Evolutionary conservation across 1,140 invertebrate genomes (phyloP), one percentile per base, ranked within the genome.

Genomic region (Pseudomyrmex sp.): DNA sequence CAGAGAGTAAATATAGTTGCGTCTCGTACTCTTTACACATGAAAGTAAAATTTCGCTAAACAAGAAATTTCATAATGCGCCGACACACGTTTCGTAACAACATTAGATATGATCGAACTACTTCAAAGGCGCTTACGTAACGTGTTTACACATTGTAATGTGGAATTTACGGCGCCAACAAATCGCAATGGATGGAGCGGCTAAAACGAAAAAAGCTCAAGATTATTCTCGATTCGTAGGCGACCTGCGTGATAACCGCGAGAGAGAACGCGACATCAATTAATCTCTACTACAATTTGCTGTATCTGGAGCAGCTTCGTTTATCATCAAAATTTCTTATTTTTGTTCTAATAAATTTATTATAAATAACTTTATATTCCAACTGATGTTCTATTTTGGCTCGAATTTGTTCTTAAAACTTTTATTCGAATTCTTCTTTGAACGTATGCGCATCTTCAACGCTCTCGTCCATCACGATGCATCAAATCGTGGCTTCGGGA

Each of bases 81-180:
- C 46, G 12, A 50, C 61, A 15, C 23, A 23, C 35, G 15, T 80
- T 80, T n/a, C 54, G n/a, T 80, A 72, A 79, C 63, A 9, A 15
- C 7, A 12, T n/a, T 35, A 72, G 65, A 80, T 69, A 70, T 18
- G 44, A 59, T 59, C 35, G 7, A n/a, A 8, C 48, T 26, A 48
- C 56, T 79, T 48, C 35, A 52, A 59, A 48, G 20, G 2, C 4
- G 44, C 54, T 80, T 80, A 46, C 56, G 54, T 44, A 80, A 80
- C 56, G 65, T 72, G 76, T 80, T 80, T 80, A 72, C 65, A 46
- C 7, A 59, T 59, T 70, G 23, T 72, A 80, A 48, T n/a, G 65
- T 10, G 15, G 35, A 70, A 80, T 72, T 70, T 61, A 80, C 35
- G 54, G 76, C 18, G 56, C 56, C 46, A 9, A 72, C 66, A 48